Evolutionary conservation across 37 sponge, comb jelly and placozoan genomes (phyloP), one percentile per base, ranked within the genome.

Genomic region (Diacarnus erythraeanus): DNA sequence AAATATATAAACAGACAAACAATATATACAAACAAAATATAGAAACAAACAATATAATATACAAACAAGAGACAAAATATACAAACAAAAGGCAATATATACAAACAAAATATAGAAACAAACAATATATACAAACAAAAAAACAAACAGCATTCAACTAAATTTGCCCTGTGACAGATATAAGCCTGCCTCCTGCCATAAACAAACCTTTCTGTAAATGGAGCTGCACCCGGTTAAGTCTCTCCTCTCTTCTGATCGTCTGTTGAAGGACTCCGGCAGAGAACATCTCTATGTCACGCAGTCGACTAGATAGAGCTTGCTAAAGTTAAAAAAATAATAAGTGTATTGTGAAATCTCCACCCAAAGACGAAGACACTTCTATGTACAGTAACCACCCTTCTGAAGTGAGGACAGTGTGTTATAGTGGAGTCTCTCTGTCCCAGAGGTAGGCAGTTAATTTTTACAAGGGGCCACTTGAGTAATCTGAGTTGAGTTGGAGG

Each of bases 241-340:
- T 77, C n/a, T 88, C 89, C 22, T 88, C 79, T 64, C 84, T 63
- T 25, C 83, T 57, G 23, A 78, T 17, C 44, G 83, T 29, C 75
- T 88, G 83, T 44, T 88, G 89, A 25, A 74, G 61, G 21, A 88
- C 76, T 18, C 89, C 89, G 57, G 84, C 84, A 25, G 79, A 78
- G 56, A 88, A 88, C 75, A 88, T 65, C 66, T 88, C 89, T 36
- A 88, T 34, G 69, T 88, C 89, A 22, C 78, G 82, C 68, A 88
- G 72, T 15, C 89, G 72, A 72, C 75, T 73, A 20, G 89, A 67
- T 42, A 88, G 74, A 10, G 75, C 75, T 68, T 54, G 77, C 86
- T 85, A 18, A 65, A 39, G 23, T 12, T 15, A 47, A 47, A 47
- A 47, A 12, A 47, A 47, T 6, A 47, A 47, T 6, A 47, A 47